A percentile compares a stretch with the other conserved stretches of the same genome.
These are phyloP conservation scores for Rapana venosa DNA, from an alignment of 2,888 invertebrate species.

Conservation along the genomic window DNA sequence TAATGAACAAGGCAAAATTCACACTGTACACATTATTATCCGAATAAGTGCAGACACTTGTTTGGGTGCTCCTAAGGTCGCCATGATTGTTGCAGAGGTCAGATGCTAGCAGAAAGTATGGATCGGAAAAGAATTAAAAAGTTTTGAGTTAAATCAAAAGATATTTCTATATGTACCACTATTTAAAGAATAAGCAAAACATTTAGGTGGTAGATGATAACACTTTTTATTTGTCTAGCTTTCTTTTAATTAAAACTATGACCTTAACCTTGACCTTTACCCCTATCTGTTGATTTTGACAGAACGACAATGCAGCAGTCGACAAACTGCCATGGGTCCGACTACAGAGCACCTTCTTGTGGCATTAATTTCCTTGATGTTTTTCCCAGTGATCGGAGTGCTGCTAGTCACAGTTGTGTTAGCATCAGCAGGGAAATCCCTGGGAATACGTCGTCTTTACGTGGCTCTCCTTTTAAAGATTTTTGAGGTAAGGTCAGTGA, in stretches of 20 bases:
- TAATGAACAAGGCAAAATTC: no score
- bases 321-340: background rate
- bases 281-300: background rate
- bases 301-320: background rate
- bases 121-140: no score
- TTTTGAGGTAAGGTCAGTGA: constrained; percentile 88
- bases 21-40: constrained; percentile 33
- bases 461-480: constrained; percentile 91
- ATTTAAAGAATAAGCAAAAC: no score
- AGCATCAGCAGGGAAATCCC: constrained; percentile 94
- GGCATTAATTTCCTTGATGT: constrained; percentile 62
- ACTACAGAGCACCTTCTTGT: constrained; percentile 51
- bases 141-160: no score
- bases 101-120: no score
- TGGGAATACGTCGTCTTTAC: constrained; percentile 93
- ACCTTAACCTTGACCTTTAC: constrained; percentile 8
- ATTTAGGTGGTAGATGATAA: no score
- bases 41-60: constrained; percentile 50
- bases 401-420: constrained; percentile 80
- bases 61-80: constrained; percentile 51
- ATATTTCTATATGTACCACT: no score
- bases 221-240: no score
- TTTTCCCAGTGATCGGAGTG: constrained; percentile 88
- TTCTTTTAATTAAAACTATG: background rate
- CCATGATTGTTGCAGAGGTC: constrained; percentile 46